These are phyloP conservation scores for Spodoptera exigua DNA, from an alignment of 2,888 invertebrate species.

Conservation along the genomic window DNA sequence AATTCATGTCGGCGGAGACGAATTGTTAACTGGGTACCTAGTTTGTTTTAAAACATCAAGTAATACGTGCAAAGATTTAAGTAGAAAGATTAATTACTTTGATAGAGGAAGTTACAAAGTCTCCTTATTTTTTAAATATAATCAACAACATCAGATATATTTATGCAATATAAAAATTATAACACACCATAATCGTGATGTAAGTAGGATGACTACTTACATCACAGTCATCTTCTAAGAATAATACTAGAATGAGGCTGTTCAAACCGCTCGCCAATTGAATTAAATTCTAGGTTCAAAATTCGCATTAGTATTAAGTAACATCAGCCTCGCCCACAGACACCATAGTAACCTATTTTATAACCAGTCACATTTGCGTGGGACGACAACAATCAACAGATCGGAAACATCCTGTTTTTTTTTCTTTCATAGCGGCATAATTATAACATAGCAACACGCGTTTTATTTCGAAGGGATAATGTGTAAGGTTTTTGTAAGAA, in stretches of 20 bases:
- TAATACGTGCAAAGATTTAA: constrained; percentile 36
- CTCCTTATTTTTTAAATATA: no score
- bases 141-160: no score
- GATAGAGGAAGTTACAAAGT: constrained; percentile 11
- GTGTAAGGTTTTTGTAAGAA: no score
- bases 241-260: constrained; percentile 15
- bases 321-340: constrained; percentile 22
- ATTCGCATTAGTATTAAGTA: constrained; percentile 53
- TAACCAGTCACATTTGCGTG: constrained; percentile 38
- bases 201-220: neutral
- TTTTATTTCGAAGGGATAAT: neutral
- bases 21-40: constrained; percentile 43
- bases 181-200: no score
- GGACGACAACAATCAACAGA: constrained; percentile 50
- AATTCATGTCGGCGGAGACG: constrained; percentile 56
- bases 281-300: constrained; percentile 47
- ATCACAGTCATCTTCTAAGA: constrained; percentile 6
- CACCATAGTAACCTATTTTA: constrained; percentile 52
- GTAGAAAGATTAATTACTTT: constrained; percentile 38
- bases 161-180: no score
- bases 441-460: constrained; percentile 12
- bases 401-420: constrained; percentile 48
- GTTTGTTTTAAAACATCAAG: constrained; percentile 43
- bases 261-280: constrained; percentile 31
- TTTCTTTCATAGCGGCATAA: constrained; percentile 25